These are phyloP conservation scores for Sebastes matsubarae DNA, from an alignment of 2,797 vertebrate species.

Conservation along the genomic window DNA sequence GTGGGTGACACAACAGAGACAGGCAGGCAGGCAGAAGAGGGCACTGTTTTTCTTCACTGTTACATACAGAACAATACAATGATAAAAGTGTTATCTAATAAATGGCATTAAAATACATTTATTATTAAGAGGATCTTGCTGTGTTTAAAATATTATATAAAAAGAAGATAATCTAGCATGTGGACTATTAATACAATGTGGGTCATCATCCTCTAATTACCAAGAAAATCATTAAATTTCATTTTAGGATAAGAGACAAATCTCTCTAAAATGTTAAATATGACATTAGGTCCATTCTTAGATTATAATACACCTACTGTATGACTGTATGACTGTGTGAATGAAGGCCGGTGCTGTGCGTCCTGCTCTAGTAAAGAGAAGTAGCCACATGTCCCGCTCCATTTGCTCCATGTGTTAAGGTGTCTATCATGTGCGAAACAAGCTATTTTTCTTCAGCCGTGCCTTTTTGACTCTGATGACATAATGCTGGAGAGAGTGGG, in stretches of 20 bases:
- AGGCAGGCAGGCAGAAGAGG: constrained; percentile 57
- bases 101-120: neutral
- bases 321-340: constrained; percentile 8
- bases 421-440: constrained; percentile 77
- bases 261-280: neutral
- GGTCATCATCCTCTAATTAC: neutral
- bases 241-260: neutral
- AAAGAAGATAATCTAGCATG: neutral
- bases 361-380: constrained; percentile 30
- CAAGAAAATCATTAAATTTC: neutral
- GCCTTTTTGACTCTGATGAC: constrained; percentile 81
- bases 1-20: neutral
- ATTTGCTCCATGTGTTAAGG: constrained; percentile 67
- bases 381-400: constrained; percentile 38
- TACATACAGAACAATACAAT: neutral
- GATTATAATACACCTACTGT: neutral
- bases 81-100: neutral
- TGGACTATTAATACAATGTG: neutral
- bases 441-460: constrained; percentile 66
- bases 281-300: neutral
- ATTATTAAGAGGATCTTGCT: neutral
- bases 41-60: constrained; percentile 60
- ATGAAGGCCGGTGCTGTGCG: constrained; percentile 11
- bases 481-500: constrained; percentile 75
- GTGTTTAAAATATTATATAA: neutral